Base-by-base conservation (phyloP, 2,113 vertebrate genomes). In the Dipodomys ordii region DNA sequence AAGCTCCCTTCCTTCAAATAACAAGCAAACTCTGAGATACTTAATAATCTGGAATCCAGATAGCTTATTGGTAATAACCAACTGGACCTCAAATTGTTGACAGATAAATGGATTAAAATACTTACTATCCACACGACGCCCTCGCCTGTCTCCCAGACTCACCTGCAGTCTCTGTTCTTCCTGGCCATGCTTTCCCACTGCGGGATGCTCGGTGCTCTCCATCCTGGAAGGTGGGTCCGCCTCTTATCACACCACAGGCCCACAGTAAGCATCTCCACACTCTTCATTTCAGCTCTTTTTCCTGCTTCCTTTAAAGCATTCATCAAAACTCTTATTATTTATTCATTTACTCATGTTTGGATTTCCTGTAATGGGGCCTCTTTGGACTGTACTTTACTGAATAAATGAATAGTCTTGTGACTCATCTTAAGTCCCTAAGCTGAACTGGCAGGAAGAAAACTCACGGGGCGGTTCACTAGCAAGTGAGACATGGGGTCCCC, bases 31-130 rank as follows among this genome's bases (percentile, higher is more conserved):
- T 9, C 30, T 53, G 28, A 15, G 39, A 8, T 78, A 35, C 79
- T 81, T 62, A 90, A 7, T 79, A 60, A 62, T 79, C 85, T 87
- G 78, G 49, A 81, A 71, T 87, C 32, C 39, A 46, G n/a, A 12
- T 90, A 71, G 76, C 23, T 80, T 94, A 28, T 30, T 11, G 68
- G 12, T 67, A 69, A 13, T 44, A 69, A 85, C 20, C 35, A 73
- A 69, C 0, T 3, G 35, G 46, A 28, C 30, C 9, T 16, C 32
- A 22, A 92, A 90, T 49, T 62, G 53, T 44, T 53, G 53, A 87
- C 22, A 73, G 74, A 18, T 57, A 87, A 81, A 39, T 2, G 2
- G 53, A 57, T 15, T 68, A 60, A 35, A 0, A 2, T 18, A 46
- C 15, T 20, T 30, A 65, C 30, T 16, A 32, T 22, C 28, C 0